These are phyloP conservation scores for Lasioglossum zephyrum DNA, from an alignment of 2,888 invertebrate genomes.

Conservation along the genomic window DNA sequence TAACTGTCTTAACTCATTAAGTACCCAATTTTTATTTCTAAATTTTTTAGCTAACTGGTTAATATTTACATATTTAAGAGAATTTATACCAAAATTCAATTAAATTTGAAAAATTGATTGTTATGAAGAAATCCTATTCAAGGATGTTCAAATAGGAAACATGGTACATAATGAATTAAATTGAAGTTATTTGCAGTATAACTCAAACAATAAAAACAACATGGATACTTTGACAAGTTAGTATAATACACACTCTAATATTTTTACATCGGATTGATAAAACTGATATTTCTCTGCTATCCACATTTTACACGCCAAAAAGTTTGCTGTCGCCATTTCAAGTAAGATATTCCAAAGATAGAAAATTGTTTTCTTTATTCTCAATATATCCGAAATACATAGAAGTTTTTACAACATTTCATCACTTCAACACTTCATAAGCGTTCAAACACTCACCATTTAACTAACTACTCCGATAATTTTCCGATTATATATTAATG, in stretches of 20 bases:
- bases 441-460: background rate
- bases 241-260: background rate
- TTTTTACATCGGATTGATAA: background rate
- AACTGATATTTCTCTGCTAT: background rate
- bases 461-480: background rate
- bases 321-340: background rate
- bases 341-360: background rate
- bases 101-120: too few species aligned
- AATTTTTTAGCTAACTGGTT: too few species aligned
- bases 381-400: background rate
- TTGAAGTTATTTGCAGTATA: background rate
- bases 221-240: background rate
- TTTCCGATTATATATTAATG: background rate
- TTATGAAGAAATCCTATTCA: too few species aligned
- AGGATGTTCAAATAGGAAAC: too few species aligned
- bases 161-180: background rate
- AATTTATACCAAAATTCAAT: too few species aligned
- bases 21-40: too few species aligned
- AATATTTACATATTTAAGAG: too few species aligned
- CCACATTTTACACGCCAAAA: background rate
- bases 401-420: background rate
- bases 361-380: background rate
- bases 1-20: too few species aligned
- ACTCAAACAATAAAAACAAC: background rate
- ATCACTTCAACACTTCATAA: background rate